Percentiles rank a stretch among this genome's conserved stretches.
Evolutionary conservation across 2,797 vertebrate genomes (phyloP).

Genomic region (Myotis planiceps): DNA sequence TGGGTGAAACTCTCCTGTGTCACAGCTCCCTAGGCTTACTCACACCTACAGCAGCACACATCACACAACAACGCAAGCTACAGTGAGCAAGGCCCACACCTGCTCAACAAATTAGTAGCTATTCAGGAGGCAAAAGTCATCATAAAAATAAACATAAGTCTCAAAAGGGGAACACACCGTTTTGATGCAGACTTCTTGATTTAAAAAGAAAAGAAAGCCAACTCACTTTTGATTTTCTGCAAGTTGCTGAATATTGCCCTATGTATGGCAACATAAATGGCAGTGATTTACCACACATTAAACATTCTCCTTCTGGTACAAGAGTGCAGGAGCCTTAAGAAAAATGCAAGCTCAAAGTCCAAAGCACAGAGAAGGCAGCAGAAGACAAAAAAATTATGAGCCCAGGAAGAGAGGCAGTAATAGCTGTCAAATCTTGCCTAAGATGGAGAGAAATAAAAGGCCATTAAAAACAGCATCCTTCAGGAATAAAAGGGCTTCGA

Average conservation of each 20-base stretch:
- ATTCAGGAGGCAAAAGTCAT: neutral
- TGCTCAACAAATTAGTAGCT: neutral
- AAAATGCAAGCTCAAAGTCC: neutral
- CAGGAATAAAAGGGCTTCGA: neutral
- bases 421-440: neutral
- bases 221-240: neutral
- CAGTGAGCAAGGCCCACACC: neutral
- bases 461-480: slow-evolving; percentile 34
- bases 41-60: neutral
- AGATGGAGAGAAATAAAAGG: slow-evolving; percentile 26
- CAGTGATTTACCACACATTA: neutral
- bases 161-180: neutral
- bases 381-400: neutral
- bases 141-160: neutral
- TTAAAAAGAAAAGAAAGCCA: slow-evolving; percentile 17
- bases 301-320: neutral
- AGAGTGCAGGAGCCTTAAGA: neutral
- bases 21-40: neutral
- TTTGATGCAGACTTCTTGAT: neutral
- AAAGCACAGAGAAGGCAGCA: neutral
- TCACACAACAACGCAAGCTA: neutral
- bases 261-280: neutral
- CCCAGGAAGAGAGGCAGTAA: neutral
- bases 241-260: neutral
- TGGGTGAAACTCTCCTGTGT: accelerated